Conservation (phyloP, 2,113 vertebrate species). For the Dipodomys stephensi region DNA sequence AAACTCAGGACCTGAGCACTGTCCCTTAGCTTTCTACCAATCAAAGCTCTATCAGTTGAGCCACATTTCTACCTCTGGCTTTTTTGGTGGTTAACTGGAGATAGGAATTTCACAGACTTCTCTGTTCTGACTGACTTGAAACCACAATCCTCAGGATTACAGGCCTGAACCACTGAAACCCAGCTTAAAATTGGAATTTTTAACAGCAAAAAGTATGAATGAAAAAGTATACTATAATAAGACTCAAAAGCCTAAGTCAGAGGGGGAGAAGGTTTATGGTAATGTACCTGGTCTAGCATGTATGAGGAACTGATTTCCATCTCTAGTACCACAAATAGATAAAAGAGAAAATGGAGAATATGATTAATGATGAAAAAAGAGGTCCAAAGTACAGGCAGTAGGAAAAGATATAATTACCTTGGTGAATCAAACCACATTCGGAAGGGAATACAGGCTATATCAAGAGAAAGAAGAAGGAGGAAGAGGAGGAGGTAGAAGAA, state of each 20-base stretch:
- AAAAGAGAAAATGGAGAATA: not conserved
- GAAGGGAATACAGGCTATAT: not conserved
- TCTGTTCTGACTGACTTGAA: too few relatives aligned
- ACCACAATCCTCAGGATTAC: too few relatives aligned
- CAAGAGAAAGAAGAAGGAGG: not conserved
- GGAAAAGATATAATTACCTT: not conserved
- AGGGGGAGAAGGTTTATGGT: too few relatives aligned
- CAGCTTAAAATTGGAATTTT: not conserved
- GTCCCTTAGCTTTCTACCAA: too few relatives aligned
- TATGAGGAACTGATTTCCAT: not conserved
- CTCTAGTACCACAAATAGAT: not conserved
- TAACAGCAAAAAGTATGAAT: not conserved
- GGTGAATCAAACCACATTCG: not conserved
- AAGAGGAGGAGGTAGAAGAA: not conserved
- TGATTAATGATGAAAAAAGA: not conserved
- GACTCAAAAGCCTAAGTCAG: not conserved
- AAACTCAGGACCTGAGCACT: too few relatives aligned
- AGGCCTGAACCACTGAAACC: too few relatives aligned
- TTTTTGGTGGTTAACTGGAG: too few relatives aligned
- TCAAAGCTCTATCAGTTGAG: too few relatives aligned
- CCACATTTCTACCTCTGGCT: too few relatives aligned
- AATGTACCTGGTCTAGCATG: not conserved
- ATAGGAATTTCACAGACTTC: too few relatives aligned
- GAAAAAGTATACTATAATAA: not conserved
- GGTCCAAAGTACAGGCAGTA: constrained; percentile 17